Percentiles rank a stretch among this genome's conserved stretches.
Evolutionary conservation across 2,888 invertebrate species (phyloP).

Genomic region (Nycteola revayana): DNA sequence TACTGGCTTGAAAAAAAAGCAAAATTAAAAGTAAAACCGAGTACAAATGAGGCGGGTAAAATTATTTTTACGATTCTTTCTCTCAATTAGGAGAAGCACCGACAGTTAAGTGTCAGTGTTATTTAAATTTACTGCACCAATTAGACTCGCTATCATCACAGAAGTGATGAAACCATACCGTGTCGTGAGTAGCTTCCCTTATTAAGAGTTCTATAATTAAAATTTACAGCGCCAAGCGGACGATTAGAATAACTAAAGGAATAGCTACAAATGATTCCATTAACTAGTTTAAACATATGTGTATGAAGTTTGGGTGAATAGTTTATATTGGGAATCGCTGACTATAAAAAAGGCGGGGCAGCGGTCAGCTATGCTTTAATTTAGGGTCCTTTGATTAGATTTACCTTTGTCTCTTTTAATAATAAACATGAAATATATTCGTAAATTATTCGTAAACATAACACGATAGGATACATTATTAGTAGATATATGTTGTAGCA

Average conservation of each 20-base stretch:
- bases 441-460: too few species aligned
- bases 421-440: too few species aligned
- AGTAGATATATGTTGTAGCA: too few species aligned
- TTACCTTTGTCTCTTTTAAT: too few species aligned
- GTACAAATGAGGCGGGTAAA: slow-evolving; percentile 78
- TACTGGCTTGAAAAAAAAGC: slow-evolving; percentile 61
- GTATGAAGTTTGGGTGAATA: slow-evolving; percentile 13
- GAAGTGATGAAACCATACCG: slow-evolving; percentile 69
- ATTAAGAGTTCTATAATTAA: slow-evolving; percentile 79
- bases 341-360: slow-evolving; percentile 20
- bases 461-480: too few species aligned
- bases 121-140: slow-evolving; percentile 81
- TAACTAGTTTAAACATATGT: slow-evolving; percentile 29
- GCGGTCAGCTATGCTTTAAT: too few species aligned
- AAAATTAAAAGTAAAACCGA: slow-evolving; percentile 69
- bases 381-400: too few species aligned
- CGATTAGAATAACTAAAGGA: slow-evolving; percentile 51
- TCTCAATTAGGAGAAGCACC: slow-evolving; percentile 75
- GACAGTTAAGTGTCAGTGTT: slow-evolving; percentile 78
- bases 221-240: slow-evolving; percentile 55
- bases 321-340: slow-evolving; percentile 13
- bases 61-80: slow-evolving; percentile 80
- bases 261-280: slow-evolving; percentile 48
- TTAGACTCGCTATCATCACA: slow-evolving; percentile 76
- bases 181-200: slow-evolving; percentile 72